Conservation (phyloP, 2,113 vertebrate species). For the Haemorhous mexicanus region DNA sequence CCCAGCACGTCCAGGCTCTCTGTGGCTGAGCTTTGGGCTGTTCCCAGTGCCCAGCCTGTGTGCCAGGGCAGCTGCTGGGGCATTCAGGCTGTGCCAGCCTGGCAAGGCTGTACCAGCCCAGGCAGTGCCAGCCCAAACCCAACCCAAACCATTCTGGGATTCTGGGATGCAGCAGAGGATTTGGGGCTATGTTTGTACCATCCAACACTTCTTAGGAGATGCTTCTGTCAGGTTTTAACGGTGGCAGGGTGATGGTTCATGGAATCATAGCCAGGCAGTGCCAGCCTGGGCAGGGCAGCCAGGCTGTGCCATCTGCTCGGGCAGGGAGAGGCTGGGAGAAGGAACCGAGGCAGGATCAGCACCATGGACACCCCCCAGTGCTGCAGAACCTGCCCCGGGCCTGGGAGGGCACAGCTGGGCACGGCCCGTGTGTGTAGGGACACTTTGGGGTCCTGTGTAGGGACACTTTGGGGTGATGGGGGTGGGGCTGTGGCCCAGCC, state of each 20-base stretch:
- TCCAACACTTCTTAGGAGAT: too few relatives aligned
- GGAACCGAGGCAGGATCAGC: background rate
- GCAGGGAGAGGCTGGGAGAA: background rate
- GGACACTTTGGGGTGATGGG: too few relatives aligned
- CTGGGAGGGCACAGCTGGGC: background rate
- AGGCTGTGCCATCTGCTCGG: conserved; percentile 17
- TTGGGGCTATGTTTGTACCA: too few relatives aligned
- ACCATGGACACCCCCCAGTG: background rate
- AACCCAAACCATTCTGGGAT: too few relatives aligned
- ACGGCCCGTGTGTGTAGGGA: background rate
- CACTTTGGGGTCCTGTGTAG: too few relatives aligned
- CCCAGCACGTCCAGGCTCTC: background rate
- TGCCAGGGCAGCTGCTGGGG: conserved; percentile 66
- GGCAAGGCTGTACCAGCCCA: background rate
- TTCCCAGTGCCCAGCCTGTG: background rate
- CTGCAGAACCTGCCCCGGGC: background rate
- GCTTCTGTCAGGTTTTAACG: too few relatives aligned
- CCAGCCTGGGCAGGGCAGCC: background rate
- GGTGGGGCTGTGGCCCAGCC: too few relatives aligned
- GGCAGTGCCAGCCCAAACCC: conserved; percentile 25
- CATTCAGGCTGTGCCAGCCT: conserved; percentile 65
- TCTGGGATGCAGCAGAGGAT: too few relatives aligned
- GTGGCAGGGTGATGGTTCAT: too few relatives aligned
- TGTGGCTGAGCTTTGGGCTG: background rate
- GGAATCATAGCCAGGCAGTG: background rate